Conservation (phyloP, 2,888 invertebrate species). For the Drosophila nigricruria region DNA sequence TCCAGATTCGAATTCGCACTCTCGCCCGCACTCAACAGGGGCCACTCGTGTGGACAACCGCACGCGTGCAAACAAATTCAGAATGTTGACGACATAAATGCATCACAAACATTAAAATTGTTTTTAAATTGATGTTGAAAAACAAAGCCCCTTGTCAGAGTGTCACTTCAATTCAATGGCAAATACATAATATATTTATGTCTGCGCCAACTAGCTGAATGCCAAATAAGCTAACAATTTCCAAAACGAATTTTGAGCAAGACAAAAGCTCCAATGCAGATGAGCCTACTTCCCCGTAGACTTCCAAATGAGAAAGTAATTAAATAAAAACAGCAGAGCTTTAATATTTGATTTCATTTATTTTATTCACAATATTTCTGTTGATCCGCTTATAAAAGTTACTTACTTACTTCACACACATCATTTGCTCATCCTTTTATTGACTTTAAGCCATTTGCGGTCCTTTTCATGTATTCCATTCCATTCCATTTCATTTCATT, state of each 20-base stretch:
- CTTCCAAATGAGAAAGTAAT: too few relatives aligned
- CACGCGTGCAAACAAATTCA: slow-evolving; percentile 33
- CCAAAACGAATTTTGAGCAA: background rate
- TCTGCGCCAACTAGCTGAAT: background rate
- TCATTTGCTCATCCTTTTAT: slow-evolving; percentile 55
- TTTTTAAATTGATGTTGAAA: slow-evolving; percentile 56
- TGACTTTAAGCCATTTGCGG: slow-evolving; percentile 61
- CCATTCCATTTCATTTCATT: slow-evolving; percentile 34
- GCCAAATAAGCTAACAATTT: background rate
- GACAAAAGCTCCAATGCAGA: background rate
- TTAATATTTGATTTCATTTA: background rate
- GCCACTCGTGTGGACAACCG: slow-evolving; percentile 14
- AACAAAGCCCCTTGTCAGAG: slow-evolving; percentile 31
- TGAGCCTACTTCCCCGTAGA: background rate
- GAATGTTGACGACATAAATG: slow-evolving; percentile 49
- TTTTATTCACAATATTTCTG: background rate
- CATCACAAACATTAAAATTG: slow-evolving; percentile 52
- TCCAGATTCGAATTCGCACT: background rate
- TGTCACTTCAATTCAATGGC: slow-evolving; percentile 25
- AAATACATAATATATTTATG: background rate
- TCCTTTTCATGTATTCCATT: slow-evolving; percentile 26
- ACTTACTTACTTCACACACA: slow-evolving; percentile 58
- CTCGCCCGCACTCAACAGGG: slow-evolving; percentile 3
- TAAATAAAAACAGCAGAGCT: background rate
- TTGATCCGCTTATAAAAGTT: slow-evolving; percentile 4